These are phyloP conservation scores for Palloptera scutellata DNA, from an alignment of 2,888 invertebrate genomes.

Conservation along the genomic window DNA sequence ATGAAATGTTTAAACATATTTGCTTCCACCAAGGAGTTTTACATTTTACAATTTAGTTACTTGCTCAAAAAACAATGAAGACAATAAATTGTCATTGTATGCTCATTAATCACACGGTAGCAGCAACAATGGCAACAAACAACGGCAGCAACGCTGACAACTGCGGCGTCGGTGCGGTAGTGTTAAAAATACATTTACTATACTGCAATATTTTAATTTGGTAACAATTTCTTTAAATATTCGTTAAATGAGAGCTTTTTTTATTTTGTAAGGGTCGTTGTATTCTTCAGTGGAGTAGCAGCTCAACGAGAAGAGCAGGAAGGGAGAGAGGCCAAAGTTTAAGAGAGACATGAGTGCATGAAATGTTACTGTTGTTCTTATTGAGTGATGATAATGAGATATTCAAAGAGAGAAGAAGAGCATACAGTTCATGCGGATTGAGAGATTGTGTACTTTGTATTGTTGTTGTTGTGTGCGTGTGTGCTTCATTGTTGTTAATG, in stretches of 20 bases:
- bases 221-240: conserved; percentile 9
- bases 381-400: not conserved
- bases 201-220: conserved; percentile 30
- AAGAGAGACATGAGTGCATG: not conserved
- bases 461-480: conserved; percentile 30
- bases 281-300: not conserved
- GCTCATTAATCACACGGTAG: conserved; percentile 43
- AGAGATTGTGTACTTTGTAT: not conserved
- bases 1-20: no score
- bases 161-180: not conserved
- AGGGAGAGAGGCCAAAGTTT: no score
- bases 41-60: not conserved
- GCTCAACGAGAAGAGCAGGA: not conserved
- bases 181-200: not conserved
- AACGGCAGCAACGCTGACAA: conserved; percentile 1
- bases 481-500: conserved; percentile 28
- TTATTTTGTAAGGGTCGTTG: conserved; percentile 29
- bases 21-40: no score
- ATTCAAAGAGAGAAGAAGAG: not conserved
- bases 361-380: not conserved
- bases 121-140: not conserved
- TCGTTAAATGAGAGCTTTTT: not conserved
- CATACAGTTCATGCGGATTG: not conserved
- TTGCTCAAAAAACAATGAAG: conserved; percentile 25
- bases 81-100: conserved; percentile 40